phyloP scores from a whole-genome alignment of 2,888 invertebrate species.

The Diplazon laetatorius region DNA sequence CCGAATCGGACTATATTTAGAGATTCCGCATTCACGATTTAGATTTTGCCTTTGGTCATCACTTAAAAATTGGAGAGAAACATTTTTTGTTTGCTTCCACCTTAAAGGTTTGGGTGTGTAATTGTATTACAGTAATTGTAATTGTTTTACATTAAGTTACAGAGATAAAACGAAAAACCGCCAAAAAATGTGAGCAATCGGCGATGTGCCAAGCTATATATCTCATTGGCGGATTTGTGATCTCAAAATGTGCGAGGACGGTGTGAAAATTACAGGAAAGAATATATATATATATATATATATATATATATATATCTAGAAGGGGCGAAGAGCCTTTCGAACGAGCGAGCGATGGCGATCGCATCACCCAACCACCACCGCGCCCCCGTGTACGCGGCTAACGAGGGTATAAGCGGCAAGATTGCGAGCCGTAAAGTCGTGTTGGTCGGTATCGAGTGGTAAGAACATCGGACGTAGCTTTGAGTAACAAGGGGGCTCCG shows the following conservation, averaged over 20 bases:
- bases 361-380: conserved; percentile 7
- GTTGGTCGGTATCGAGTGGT: conserved; percentile 47
- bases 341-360: conserved; percentile 9
- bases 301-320: too few species aligned
- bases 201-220: conserved; percentile 71
- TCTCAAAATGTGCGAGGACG: conserved; percentile 74
- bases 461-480: conserved; percentile 42
- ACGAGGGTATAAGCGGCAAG: conserved; percentile 47
- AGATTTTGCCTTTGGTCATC: too few species aligned
- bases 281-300: too few species aligned
- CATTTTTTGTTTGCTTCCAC: too few species aligned
- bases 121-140: too few species aligned
- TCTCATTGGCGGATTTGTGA: conserved; percentile 80
- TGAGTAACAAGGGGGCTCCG: conserved; percentile 11
- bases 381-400: not conserved
- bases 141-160: too few species aligned
- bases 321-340: too few species aligned
- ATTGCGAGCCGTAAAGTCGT: conserved; percentile 73
- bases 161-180: conserved; percentile 9
- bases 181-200: conserved; percentile 39
- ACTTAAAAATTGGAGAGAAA: too few species aligned
- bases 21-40: too few species aligned
- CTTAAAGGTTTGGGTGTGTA: too few species aligned
- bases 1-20: too few species aligned
- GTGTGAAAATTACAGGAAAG: conserved; percentile 80